Percentiles rank a stretch among this genome's conserved stretches.
Evolutionary conservation across 2,113 vertebrate species (phyloP).

Genomic region (Zapus hudsonius): DNA sequence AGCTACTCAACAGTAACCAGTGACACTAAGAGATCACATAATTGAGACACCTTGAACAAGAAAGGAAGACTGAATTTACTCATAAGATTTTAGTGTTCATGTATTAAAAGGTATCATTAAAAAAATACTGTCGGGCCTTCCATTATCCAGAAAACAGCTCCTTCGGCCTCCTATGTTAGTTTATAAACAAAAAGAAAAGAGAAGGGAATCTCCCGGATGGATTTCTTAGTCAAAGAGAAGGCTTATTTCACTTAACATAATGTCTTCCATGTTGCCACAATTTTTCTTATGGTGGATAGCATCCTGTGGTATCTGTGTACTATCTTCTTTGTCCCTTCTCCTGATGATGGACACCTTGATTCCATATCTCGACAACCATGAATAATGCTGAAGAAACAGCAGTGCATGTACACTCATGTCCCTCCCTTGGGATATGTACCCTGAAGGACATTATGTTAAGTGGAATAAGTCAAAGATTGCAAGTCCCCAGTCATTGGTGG

Average conservation of each 20-base stretch:
- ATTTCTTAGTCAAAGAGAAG: neutral
- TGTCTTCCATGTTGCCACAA: neutral
- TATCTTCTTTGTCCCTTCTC: neutral
- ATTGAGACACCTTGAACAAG: neutral
- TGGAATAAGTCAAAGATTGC: neutral
- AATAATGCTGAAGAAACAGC: neutral
- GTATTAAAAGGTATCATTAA: neutral
- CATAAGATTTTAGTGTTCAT: neutral
- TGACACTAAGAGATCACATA: neutral
- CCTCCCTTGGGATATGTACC: neutral
- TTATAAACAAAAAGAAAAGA: neutral
- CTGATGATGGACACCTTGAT: neutral
- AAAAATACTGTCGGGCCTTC: neutral
- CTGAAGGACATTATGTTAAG: neutral
- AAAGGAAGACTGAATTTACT: neutral
- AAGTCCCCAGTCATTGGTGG: neutral
- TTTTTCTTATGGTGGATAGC: neutral
- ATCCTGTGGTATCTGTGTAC: accelerated
- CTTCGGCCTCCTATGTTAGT: neutral
- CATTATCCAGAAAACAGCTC: neutral
- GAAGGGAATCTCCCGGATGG: neutral
- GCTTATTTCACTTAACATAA: neutral
- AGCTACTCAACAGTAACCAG: neutral
- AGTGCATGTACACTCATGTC: too few species aligned
- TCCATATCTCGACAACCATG: neutral